phyloP scores from a whole-genome alignment of 2,888 invertebrate genomes.

The Leptinotarsa juncta region DNA sequence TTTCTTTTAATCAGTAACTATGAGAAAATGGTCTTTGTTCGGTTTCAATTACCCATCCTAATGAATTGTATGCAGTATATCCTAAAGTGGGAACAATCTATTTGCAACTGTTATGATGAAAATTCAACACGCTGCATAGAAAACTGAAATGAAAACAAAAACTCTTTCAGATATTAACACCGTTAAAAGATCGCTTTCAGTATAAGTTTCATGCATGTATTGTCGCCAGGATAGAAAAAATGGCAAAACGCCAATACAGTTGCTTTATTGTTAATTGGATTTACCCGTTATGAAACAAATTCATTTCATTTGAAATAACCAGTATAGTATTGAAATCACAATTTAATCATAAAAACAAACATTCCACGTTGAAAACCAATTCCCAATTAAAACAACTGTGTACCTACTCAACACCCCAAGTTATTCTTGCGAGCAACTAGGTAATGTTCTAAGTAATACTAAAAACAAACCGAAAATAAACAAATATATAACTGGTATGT shows the following conservation, averaged over 20 bases:
- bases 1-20: too few species aligned
- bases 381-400: background rate
- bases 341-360: background rate
- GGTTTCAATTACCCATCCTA: too few species aligned
- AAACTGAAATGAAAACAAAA: too few species aligned
- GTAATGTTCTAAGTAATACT: background rate
- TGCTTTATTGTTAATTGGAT: background rate
- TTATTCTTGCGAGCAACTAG: conserved; percentile 8
- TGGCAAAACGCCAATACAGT: background rate
- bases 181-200: background rate
- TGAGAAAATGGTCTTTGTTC: too few species aligned
- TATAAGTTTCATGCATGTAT: background rate
- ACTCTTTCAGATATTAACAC: too few species aligned
- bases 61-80: too few species aligned
- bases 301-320: background rate
- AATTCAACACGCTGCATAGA: too few species aligned
- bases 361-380: background rate
- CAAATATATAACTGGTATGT: background rate
- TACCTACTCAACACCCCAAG: background rate
- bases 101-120: too few species aligned
- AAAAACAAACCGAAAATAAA: conserved; percentile 8
- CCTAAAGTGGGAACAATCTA: too few species aligned
- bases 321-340: background rate
- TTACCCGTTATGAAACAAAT: background rate
- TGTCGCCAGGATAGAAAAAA: background rate